Percentiles rank a stretch among this genome's conserved stretches.
These are phyloP conservation scores for Graphium colonna DNA, from an alignment of 2,888 invertebrate species.

Conservation along the genomic window DNA sequence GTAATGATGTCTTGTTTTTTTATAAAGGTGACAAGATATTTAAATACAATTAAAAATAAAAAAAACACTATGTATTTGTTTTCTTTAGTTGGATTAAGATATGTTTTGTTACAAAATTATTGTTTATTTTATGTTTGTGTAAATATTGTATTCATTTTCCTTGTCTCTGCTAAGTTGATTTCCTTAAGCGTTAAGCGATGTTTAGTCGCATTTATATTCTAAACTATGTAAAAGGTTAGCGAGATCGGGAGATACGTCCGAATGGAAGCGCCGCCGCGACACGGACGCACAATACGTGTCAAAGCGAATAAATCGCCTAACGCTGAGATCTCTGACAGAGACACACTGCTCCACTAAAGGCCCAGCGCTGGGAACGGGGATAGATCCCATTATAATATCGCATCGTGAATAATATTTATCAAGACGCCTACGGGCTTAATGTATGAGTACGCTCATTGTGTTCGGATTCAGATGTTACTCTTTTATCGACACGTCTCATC, in stretches of 20 bases:
- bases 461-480: slow-evolving; percentile 36
- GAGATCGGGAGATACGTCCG: slow-evolving; percentile 52
- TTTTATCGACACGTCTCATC: slow-evolving; percentile 27
- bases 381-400: slow-evolving; percentile 49
- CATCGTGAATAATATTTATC: slow-evolving; percentile 43
- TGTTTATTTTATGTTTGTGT: too few relatives aligned
- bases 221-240: slow-evolving; percentile 39
- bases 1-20: too few relatives aligned
- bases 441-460: slow-evolving; percentile 33
- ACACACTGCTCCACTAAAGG: slow-evolving; percentile 47
- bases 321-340: slow-evolving; percentile 52
- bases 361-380: slow-evolving; percentile 41
- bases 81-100: too few relatives aligned
- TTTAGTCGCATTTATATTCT: slow-evolving; percentile 40
- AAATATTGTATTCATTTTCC: too few relatives aligned
- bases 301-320: slow-evolving; percentile 63
- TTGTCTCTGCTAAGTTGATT: background rate
- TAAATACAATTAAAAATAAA: too few relatives aligned
- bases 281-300: slow-evolving; percentile 57
- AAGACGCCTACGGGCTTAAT: slow-evolving; percentile 32
- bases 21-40: too few relatives aligned
- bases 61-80: too few relatives aligned
- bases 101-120: too few relatives aligned
- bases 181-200: background rate
- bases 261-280: slow-evolving; percentile 37